phyloP scores from a whole-genome alignment of 2,888 invertebrate species.

The Drosophila colorata region DNA sequence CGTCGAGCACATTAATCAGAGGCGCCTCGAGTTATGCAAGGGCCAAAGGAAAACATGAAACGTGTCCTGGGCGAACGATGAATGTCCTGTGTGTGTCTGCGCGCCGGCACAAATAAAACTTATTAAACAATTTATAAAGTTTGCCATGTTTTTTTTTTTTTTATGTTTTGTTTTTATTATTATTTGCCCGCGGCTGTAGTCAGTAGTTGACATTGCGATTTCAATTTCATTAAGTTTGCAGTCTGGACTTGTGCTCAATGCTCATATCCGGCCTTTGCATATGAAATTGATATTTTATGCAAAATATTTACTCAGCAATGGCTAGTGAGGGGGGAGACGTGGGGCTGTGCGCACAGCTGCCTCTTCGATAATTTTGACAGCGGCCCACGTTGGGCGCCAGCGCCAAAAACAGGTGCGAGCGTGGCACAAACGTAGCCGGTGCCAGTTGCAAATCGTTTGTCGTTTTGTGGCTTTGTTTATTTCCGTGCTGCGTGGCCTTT shows the following conservation, averaged over 20 bases:
- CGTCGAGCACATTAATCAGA: conserved; percentile 52
- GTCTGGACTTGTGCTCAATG: conserved; percentile 33
- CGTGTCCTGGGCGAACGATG: conserved; percentile 31
- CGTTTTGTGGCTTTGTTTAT: conserved; percentile 78
- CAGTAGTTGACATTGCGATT: conserved; percentile 36
- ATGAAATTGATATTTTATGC: conserved; percentile 81
- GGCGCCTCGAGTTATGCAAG: conserved; percentile 42
- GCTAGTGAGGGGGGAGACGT: neutral
- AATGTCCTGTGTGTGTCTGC: conserved; percentile 29
- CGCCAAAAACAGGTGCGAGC: neutral
- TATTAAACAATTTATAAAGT: conserved; percentile 73
- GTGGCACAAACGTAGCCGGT: neutral
- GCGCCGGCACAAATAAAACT: conserved; percentile 33
- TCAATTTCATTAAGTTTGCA: conserved; percentile 70
- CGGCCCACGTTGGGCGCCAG: conserved; percentile 6
- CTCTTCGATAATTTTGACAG: conserved; percentile 64
- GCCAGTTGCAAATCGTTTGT: conserved; percentile 38
- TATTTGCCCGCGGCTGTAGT: conserved; percentile 8
- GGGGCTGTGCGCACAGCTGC: conserved; percentile 37
- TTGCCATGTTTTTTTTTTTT: conserved; percentile 8
- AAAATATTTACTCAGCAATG: conserved; percentile 64
- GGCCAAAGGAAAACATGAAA: conserved; percentile 21
- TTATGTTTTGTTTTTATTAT: conserved; percentile 9
- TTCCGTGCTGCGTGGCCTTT: conserved; percentile 46
- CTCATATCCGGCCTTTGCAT: conserved; percentile 64